Percentiles rank a stretch among this genome's conserved stretches.
phyloP scores from a whole-genome alignment of 2,797 vertebrate genomes.

The Anableps anableps region DNA sequence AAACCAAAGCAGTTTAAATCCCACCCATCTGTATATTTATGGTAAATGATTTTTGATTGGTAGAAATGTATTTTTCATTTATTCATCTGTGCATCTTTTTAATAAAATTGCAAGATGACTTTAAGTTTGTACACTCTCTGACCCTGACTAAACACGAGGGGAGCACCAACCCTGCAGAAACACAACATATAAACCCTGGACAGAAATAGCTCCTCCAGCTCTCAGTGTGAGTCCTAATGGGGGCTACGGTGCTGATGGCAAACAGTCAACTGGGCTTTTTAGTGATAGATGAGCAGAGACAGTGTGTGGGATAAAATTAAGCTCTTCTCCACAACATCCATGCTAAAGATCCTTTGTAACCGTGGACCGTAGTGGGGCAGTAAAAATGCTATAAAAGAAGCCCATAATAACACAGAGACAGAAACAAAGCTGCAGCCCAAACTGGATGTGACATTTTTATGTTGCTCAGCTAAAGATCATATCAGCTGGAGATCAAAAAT shows the following conservation, averaged over 20 bases:
- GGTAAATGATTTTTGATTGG: too few relatives aligned
- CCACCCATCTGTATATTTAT: too few relatives aligned
- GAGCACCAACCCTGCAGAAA: background rate
- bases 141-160: background rate
- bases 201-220: conserved; percentile 35
- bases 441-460: conserved; percentile 3
- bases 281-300: conserved; percentile 35
- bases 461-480: conserved; percentile 2
- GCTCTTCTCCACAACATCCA: conserved; percentile 10
- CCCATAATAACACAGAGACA: background rate
- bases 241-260: conserved; percentile 32
- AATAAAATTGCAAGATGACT: background rate
- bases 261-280: conserved; percentile 38
- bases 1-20: background rate
- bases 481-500: background rate
- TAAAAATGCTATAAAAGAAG: conserved; percentile 24
- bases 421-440: background rate
- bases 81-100: background rate
- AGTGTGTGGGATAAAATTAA: background rate
- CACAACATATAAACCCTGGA: conserved; percentile 17
- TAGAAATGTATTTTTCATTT: background rate
- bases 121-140: background rate
- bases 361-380: background rate
- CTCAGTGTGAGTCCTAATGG: conserved; percentile 31
- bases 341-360: background rate